Conservation (phyloP, 2,888 invertebrate genomes). For the Dendrolimus pini region DNA sequence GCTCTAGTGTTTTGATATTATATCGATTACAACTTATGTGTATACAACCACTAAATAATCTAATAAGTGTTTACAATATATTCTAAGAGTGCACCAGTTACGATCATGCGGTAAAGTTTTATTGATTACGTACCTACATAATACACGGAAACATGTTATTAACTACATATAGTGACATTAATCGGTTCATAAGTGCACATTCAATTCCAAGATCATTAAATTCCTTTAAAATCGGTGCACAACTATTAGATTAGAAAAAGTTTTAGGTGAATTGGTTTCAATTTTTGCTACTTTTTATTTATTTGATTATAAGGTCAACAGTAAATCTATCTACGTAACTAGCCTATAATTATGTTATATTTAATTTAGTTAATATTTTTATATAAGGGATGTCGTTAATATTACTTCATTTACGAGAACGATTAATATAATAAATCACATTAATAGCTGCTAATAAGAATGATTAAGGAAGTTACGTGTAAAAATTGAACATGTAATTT, state of each 20-base stretch:
- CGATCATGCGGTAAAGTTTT: background rate
- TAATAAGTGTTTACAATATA: background rate
- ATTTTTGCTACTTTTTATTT: conserved; percentile 2
- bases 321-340: conserved; percentile 2
- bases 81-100: background rate
- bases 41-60: background rate
- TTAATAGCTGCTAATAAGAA: too few species aligned
- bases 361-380: too few species aligned
- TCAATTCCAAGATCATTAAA: background rate
- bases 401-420: too few species aligned
- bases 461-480: too few species aligned
- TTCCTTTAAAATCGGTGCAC: background rate
- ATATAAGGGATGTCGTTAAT: too few species aligned
- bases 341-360: background rate
- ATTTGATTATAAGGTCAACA: conserved; percentile 4
- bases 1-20: background rate
- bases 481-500: too few species aligned
- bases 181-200: background rate
- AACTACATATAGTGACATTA: conserved; percentile 6
- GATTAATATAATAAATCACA: too few species aligned
- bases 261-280: background rate
- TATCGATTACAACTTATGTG: background rate
- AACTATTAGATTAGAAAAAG: background rate
- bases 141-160: conserved; percentile 1
- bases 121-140: background rate